Conservation (phyloP, 1,140 invertebrate genomes). For the Asobara japonica region DNA sequence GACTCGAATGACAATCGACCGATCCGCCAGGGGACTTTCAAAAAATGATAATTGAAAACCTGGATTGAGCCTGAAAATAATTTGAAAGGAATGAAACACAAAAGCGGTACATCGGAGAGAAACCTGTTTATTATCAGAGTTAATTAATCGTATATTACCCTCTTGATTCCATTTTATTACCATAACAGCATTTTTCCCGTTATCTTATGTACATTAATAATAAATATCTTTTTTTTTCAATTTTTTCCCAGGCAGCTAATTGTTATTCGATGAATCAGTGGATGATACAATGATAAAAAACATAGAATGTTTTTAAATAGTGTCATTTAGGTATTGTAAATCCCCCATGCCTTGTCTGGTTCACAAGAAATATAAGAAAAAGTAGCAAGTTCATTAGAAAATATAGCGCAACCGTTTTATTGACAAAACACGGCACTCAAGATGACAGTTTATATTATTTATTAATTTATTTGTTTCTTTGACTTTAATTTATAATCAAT, state of each 20-base stretch:
- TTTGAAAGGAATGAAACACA: not conserved
- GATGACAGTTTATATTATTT: conserved; percentile 17
- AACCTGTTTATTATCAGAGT: no score
- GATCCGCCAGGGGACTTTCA: no score
- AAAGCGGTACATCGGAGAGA: no score
- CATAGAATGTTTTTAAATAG: conserved; percentile 44
- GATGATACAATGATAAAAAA: conserved; percentile 45
- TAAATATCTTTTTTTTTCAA: conserved; percentile 59
- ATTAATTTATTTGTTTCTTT: conserved; percentile 15
- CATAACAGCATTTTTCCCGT: conserved; percentile 53
- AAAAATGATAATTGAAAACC: no score
- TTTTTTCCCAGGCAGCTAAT: conserved; percentile 54
- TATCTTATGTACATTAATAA: conserved; percentile 61
- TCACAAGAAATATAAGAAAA: conserved; percentile 16
- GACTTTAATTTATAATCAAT: conserved; percentile 18
- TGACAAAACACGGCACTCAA: not conserved
- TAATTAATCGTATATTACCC: conserved; percentile 31
- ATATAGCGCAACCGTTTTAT: conserved; percentile 37
- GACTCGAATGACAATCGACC: no score
- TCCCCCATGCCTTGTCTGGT: conserved; percentile 15
- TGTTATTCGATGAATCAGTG: conserved; percentile 54
- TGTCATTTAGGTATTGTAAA: conserved; percentile 45
- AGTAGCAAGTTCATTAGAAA: conserved; percentile 39
- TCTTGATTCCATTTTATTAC: conserved; percentile 59
- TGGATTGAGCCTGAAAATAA: no score